Evolutionary conservation across 2,888 invertebrate genomes (phyloP), one percentile per base, ranked within the genome.

Genomic region (Salpingus planirostris): DNA sequence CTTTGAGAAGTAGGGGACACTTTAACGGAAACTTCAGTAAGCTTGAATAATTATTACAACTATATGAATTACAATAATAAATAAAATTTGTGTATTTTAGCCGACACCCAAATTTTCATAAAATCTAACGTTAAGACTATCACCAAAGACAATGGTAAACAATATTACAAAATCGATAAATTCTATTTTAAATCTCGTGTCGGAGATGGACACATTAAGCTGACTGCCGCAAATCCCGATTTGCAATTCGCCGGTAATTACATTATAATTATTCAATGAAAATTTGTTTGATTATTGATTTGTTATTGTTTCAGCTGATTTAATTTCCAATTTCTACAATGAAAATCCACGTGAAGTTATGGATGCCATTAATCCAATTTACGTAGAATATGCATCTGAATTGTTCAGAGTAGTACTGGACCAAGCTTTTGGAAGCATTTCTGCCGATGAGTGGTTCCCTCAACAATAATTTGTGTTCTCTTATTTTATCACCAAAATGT

Each of bases 251-350:
- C 73, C 49, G 73, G 78, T 77, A 58, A 63, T 51, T 14, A n/a
- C n/a, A 15, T 18, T 1, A 4, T 1, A 26, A 22, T 7, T 26
- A 36, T 21, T 23, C 10, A 11, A 27, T 4, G 15, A 13, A n/a
- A 26, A 12, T 22, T 21, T 11, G 15, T 11, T 7, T 1, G 21
- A 32, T 24, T 21, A 21, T 43, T 40, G 21, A 30, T 27, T 36
- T 50, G 50, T 39, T 60, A 54, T 15, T 22, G 1, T 38, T 39
- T 11, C 66, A 82, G 82, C 80, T 27, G 66, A 74, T 31, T 71
- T 80, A 15, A 80, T 80, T n/a, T 69, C 71, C 1, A 67, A 71
- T 3, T 82, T 82, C 67, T 80, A 78, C 69, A 80, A 81, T 49
- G 71, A 75, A 37, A 80, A 79, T 51, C 75, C 79, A 1, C 66